Conservation (phyloP, 2,797 vertebrate genomes). For the Gouania willdenowi region DNA sequence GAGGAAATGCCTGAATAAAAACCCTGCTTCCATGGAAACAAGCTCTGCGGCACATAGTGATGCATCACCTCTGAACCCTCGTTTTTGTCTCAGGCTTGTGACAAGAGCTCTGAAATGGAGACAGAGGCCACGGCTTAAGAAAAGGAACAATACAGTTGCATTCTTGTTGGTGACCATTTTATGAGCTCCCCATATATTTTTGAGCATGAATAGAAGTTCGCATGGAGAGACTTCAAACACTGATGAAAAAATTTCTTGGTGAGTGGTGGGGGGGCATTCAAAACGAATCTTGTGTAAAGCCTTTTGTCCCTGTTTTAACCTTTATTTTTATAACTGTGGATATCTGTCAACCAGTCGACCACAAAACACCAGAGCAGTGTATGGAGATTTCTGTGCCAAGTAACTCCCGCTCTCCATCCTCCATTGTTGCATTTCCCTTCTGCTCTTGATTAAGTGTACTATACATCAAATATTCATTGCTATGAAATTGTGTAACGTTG, state of each 20-base stretch:
- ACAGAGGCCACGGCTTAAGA: conserved; percentile 36
- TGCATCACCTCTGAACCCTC: conserved; percentile 73
- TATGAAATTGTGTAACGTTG: conserved; percentile 61
- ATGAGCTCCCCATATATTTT: conserved; percentile 52
- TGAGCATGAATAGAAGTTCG: conserved; percentile 44
- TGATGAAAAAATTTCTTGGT: conserved; percentile 45
- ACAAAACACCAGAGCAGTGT: conserved; percentile 21
- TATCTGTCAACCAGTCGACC: conserved; percentile 10
- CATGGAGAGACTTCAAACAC: conserved; percentile 60
- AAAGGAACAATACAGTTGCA: conserved; percentile 48
- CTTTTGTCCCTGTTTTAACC: conserved; percentile 29
- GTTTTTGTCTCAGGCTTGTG: conserved; percentile 62
- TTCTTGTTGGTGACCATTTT: conserved; percentile 60
- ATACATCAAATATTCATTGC: conserved; percentile 58
- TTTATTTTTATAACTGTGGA: conserved; percentile 31
- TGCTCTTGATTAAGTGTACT: conserved; percentile 56
- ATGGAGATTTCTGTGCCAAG: conserved; percentile 7
- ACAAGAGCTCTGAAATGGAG: conserved; percentile 62
- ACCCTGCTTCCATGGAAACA: conserved; percentile 70
- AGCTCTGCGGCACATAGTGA: conserved; percentile 50
- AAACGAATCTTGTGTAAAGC: conserved; percentile 59
- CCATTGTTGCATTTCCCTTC: conserved; percentile 40
- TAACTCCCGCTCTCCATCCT: conserved; percentile 21
- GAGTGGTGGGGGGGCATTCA: too few relatives aligned
- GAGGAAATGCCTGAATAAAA: conserved; percentile 74